Conservation (phyloP, 2,113 vertebrate species). For the Parus major region DNA sequence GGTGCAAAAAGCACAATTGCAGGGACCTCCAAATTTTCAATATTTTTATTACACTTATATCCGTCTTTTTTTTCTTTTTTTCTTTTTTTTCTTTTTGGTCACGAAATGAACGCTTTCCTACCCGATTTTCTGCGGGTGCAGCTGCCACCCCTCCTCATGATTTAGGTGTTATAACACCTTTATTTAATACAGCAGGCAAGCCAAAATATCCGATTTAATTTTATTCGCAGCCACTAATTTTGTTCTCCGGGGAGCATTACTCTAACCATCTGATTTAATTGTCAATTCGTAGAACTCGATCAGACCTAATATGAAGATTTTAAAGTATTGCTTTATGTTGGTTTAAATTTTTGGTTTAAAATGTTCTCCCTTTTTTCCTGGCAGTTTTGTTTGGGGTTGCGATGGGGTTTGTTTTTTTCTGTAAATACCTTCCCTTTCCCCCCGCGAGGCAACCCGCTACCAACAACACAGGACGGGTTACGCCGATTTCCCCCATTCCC, state of each 20-base stretch:
- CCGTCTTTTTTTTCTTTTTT: too few relatives aligned
- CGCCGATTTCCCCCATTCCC: not conserved
- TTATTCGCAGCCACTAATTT: conserved; percentile 14
- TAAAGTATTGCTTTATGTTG: not conserved
- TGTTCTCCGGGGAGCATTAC: not conserved
- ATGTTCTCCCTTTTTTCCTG: not conserved
- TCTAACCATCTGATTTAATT: not conserved
- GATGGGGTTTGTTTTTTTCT: not conserved
- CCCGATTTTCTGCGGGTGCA: not conserved
- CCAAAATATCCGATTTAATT: conserved; percentile 45
- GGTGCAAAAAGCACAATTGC: not conserved
- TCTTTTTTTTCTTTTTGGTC: too few relatives aligned
- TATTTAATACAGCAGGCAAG: not conserved
- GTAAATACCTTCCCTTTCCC: not conserved
- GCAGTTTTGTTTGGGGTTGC: not conserved
- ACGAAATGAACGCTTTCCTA: not conserved
- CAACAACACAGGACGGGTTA: not conserved
- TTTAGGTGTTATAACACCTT: conserved; percentile 42
- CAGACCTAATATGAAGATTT: not conserved
- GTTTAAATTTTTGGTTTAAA: not conserved
- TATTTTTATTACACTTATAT: not conserved
- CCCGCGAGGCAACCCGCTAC: not conserved
- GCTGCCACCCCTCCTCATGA: not conserved
- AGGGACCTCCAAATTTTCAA: not conserved
- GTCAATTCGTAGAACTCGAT: not conserved